A percentile compares a stretch with the other conserved stretches of the same genome.
These are phyloP conservation scores for Yponomeuta cagnagella DNA, from an alignment of 2,888 invertebrate species.

Conservation along the genomic window DNA sequence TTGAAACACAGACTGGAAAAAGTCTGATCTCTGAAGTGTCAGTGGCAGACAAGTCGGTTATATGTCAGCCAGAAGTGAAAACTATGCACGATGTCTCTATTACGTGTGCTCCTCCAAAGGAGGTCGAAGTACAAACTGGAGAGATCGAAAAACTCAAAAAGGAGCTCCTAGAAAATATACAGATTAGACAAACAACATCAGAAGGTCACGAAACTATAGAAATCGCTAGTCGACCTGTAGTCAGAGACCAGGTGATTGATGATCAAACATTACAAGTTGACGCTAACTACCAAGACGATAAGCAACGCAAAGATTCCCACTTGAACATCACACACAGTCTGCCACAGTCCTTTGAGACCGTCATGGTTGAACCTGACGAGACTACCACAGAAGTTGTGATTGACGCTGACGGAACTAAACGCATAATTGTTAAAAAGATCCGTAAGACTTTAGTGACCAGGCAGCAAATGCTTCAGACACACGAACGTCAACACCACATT, in stretches of 20 bases:
- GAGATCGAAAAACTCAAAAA: slow-evolving; percentile 65
- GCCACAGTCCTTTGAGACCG: slow-evolving; percentile 87
- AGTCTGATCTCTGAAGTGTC: slow-evolving; percentile 69
- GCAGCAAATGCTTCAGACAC: slow-evolving; percentile 79
- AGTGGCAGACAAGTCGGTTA: slow-evolving; percentile 58
- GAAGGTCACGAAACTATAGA: slow-evolving; percentile 83
- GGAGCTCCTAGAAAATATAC: slow-evolving; percentile 77
- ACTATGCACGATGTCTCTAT: slow-evolving; percentile 67
- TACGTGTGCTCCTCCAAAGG: slow-evolving; percentile 70
- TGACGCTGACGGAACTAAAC: slow-evolving; percentile 86
- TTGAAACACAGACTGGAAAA: slow-evolving; percentile 82
- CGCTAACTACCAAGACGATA: slow-evolving; percentile 80
- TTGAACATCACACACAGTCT: slow-evolving; percentile 82
- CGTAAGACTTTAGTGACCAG: slow-evolving; percentile 80
- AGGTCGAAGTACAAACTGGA: slow-evolving; percentile 79
- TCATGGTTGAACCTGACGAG: slow-evolving; percentile 88
- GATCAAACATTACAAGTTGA: slow-evolving; percentile 81
- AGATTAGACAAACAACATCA: slow-evolving; percentile 78
- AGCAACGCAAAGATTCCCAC: slow-evolving; percentile 76
- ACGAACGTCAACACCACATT: slow-evolving; percentile 73
- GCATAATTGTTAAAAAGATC: slow-evolving; percentile 85
- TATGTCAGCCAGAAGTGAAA: slow-evolving; percentile 51
- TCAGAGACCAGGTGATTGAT: slow-evolving; percentile 59
- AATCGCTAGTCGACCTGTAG: slow-evolving; percentile 79
- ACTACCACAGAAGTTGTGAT: slow-evolving; percentile 88